Evolutionary conservation across 2,888 invertebrate species (phyloP).

Genomic region (Drosophila setosimentum): DNA sequence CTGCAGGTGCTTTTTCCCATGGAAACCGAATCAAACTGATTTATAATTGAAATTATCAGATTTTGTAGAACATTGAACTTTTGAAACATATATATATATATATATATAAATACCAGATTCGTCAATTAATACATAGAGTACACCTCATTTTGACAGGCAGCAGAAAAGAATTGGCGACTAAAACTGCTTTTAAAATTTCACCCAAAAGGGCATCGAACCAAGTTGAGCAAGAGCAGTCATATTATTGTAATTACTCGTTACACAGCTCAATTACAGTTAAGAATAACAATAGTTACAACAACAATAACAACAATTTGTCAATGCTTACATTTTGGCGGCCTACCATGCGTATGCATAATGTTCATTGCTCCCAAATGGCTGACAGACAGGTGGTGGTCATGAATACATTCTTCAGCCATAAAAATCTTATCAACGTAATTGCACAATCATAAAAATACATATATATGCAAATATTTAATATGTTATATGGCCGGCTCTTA

Average conservation of each 20-base stretch:
- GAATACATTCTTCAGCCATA: constrained; percentile 3
- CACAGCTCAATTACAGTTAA: constrained; percentile 1
- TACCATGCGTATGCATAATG: constrained; percentile 62
- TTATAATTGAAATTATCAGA: constrained; percentile 1
- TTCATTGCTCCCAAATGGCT: constrained; percentile 21
- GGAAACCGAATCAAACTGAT: not conserved
- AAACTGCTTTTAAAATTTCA: not conserved
- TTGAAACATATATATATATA: not conserved
- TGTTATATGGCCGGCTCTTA: constrained; percentile 10
- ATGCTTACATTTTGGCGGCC: constrained; percentile 32
- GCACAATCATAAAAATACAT: constrained; percentile 27
- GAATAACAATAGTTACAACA: constrained; percentile 14
- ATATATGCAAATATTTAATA: constrained; percentile 43
- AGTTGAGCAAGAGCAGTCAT: constrained; percentile 4
- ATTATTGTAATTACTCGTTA: constrained; percentile 37
- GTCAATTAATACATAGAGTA: not conserved
- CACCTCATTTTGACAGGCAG: not conserved
- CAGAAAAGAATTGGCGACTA: not conserved
- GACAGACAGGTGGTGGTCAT: constrained; percentile 1
- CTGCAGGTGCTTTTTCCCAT: constrained; percentile 19
- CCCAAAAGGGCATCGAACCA: constrained; percentile 28
- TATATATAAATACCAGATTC: not conserved
- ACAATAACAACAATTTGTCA: constrained; percentile 23
- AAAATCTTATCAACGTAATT: constrained; percentile 41
- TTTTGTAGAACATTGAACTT: not conserved